Conservation (phyloP, 2,113 vertebrate species). For the Crotalus helleri region DNA sequence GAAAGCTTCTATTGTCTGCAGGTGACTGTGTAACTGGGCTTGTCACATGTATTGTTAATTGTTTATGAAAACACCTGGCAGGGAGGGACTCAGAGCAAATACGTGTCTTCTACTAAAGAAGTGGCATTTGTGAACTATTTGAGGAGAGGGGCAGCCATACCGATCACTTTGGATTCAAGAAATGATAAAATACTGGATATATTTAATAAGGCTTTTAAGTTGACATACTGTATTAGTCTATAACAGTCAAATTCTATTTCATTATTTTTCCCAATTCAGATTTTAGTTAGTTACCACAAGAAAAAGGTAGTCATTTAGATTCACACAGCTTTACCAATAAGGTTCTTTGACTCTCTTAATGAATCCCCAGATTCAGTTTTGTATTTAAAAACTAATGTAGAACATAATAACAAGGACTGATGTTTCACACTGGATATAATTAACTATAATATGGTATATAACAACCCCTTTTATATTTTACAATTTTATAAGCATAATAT, state of each 20-base stretch:
- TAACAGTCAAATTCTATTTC: not conserved
- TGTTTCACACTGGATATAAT: not conserved
- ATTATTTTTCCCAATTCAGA: not conserved
- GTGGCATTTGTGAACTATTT: not conserved
- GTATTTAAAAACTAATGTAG: not conserved
- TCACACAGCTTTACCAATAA: not conserved
- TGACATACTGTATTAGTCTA: not conserved
- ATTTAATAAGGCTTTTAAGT: not conserved
- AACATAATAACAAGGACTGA: not conserved
- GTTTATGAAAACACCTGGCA: rapidly evolving
- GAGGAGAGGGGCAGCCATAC: too few species aligned
- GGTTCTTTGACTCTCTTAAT: not conserved
- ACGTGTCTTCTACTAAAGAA: not conserved
- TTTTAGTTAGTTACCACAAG: not conserved
- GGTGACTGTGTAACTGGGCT: not conserved
- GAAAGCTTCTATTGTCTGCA: not conserved
- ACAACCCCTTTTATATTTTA: not conserved
- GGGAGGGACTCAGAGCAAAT: not conserved
- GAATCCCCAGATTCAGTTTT: not conserved
- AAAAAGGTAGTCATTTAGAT: not conserved
- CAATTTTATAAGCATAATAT: not conserved
- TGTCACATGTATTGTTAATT: rapidly evolving
- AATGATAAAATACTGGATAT: not conserved
- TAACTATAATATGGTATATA: not conserved
- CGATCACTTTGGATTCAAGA: not conserved